phyloP scores from a whole-genome alignment of 2,797 vertebrate genomes.

The Lacerta agilis region DNA sequence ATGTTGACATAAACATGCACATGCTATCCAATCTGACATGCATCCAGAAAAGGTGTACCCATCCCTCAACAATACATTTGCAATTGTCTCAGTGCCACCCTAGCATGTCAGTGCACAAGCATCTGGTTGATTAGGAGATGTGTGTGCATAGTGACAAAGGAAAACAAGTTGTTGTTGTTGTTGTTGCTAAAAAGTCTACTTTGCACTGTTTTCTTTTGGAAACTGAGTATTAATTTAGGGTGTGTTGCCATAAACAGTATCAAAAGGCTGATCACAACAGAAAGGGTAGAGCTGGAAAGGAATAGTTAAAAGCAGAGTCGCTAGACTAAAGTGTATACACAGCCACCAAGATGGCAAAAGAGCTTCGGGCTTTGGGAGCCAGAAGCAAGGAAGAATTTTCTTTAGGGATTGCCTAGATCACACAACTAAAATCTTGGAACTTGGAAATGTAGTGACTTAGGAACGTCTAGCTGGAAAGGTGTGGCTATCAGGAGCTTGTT shows the following conservation, averaged over 20 bases:
- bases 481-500: neutral
- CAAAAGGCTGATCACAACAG: too few species aligned
- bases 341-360: neutral
- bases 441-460: neutral
- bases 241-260: neutral
- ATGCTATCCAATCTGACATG: neutral
- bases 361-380: neutral
- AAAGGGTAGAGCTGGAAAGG: too few species aligned
- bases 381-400: neutral
- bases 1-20: neutral
- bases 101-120: neutral
- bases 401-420: neutral
- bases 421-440: neutral
- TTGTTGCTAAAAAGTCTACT: neutral
- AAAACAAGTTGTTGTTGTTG: neutral
- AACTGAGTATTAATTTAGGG: neutral
- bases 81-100: neutral
- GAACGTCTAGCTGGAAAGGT: neutral
- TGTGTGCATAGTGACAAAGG: neutral
- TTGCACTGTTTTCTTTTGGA: neutral
- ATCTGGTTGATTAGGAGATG: neutral
- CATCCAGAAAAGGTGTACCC: neutral
- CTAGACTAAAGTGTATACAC: neutral
- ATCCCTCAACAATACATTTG: neutral
- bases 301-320: neutral